Percentiles rank a stretch among this genome's conserved stretches.
These are phyloP conservation scores for Percopsis omiscomaycus DNA, from an alignment of 2,797 vertebrate species.

Conservation along the genomic window DNA sequence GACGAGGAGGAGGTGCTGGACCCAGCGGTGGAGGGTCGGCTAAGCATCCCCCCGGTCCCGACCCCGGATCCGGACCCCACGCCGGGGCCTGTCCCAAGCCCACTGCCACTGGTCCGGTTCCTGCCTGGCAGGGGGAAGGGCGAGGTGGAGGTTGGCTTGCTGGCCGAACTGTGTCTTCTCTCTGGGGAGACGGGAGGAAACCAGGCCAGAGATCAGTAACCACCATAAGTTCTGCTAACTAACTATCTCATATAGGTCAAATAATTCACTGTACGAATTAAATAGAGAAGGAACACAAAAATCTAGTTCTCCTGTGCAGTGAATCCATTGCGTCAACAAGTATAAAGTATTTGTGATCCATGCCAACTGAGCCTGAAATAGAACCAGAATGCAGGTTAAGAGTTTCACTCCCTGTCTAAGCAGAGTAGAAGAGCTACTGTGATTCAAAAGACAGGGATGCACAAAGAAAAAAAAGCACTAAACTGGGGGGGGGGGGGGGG, in stretches of 20 bases:
- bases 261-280: no score
- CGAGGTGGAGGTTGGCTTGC: slow-evolving; percentile 79
- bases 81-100: slow-evolving; percentile 76
- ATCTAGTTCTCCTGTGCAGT: slow-evolving; percentile 1
- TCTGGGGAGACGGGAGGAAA: slow-evolving; percentile 74
- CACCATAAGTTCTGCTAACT: no score
- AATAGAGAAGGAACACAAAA: slow-evolving; percentile 3
- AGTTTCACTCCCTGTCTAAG: slow-evolving; percentile 60
- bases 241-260: no score
- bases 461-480: slow-evolving; percentile 29
- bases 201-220: slow-evolving; percentile 28
- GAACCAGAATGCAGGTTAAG: slow-evolving; percentile 59
- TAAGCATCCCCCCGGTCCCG: slow-evolving; percentile 69
- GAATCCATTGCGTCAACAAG: slow-evolving; percentile 21
- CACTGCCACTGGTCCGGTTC: slow-evolving; percentile 81
- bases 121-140: slow-evolving; percentile 84
- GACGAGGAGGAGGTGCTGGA: slow-evolving; percentile 77
- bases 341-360: slow-evolving; percentile 50
- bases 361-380: slow-evolving; percentile 59
- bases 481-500: no score
- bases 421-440: slow-evolving; percentile 47
- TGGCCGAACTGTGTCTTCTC: slow-evolving; percentile 95
- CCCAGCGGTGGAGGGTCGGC: slow-evolving; percentile 80
- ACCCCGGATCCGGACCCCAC: slow-evolving; percentile 52
- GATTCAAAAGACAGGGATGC: slow-evolving; percentile 51